phyloP scores from a whole-genome alignment of 1,140 invertebrate species.

The Portunus trituberculatus region DNA sequence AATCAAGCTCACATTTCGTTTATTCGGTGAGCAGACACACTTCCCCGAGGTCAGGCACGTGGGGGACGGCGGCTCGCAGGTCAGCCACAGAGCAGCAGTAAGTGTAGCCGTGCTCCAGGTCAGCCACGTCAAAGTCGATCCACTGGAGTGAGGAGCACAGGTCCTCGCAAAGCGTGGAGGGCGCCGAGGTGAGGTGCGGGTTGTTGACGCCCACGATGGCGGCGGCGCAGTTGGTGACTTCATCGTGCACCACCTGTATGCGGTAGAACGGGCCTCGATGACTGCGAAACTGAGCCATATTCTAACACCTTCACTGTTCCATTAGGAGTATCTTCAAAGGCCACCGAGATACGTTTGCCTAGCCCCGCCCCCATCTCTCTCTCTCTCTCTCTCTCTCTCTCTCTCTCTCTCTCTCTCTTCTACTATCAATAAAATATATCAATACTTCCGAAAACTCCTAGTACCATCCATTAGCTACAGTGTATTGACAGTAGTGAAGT shows the following conservation, averaged over 20 bases:
- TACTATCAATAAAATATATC: too few relatives aligned
- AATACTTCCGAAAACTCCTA: too few relatives aligned
- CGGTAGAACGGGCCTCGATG: background rate
- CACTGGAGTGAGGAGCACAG: slow-evolving; percentile 59
- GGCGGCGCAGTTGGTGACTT: slow-evolving; percentile 34
- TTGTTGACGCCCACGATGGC: slow-evolving; percentile 71
- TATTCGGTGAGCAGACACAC: slow-evolving; percentile 52
- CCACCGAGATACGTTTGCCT: too few relatives aligned
- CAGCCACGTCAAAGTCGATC: slow-evolving; percentile 64
- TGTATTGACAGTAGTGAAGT: too few relatives aligned
- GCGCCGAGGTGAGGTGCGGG: slow-evolving; percentile 40
- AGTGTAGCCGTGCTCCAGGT: slow-evolving; percentile 70
- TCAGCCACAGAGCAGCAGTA: slow-evolving; percentile 74
- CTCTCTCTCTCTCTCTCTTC: too few relatives aligned
- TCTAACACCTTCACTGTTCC: too few relatives aligned
- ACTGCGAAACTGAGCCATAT: too few relatives aligned
- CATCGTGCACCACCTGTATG: slow-evolving; percentile 65
- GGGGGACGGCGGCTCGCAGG: slow-evolving; percentile 58
- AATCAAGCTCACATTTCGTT: background rate
- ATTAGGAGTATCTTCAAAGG: too few relatives aligned
- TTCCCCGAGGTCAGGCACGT: slow-evolving; percentile 62
- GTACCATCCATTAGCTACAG: too few relatives aligned
- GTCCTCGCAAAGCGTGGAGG: slow-evolving; percentile 56
- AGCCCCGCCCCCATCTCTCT: too few relatives aligned
- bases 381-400: too few relatives aligned